These are phyloP conservation scores for Donacobius atricapilla DNA, from an alignment of 2,113 vertebrate genomes.

Conservation along the genomic window DNA sequence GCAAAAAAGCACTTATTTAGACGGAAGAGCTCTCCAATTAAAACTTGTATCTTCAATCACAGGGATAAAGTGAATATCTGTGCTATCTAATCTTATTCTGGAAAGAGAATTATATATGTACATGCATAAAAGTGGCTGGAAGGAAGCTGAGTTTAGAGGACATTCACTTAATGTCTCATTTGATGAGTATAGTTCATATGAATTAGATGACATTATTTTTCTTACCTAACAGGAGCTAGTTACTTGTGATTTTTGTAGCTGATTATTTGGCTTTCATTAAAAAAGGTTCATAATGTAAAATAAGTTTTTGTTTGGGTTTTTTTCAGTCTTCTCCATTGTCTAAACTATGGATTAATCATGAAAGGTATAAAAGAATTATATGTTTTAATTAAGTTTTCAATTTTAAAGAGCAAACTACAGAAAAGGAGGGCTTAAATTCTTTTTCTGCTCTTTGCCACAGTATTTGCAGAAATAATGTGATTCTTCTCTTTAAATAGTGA, in stretches of 20 bases:
- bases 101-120: conserved; percentile 44
- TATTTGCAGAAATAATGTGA: neutral
- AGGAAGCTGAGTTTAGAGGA: conserved; percentile 32
- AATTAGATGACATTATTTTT: conserved; percentile 26
- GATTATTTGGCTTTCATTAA: neutral
- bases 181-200: neutral
- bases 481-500: neutral
- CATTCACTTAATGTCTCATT: conserved; percentile 6
- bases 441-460: neutral
- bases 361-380: neutral
- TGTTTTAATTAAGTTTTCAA: neutral
- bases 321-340: neutral
- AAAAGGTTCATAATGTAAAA: neutral
- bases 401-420: neutral
- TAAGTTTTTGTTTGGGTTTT: neutral
- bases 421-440: neutral
- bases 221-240: neutral
- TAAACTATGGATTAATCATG: neutral
- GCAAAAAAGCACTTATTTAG: neutral
- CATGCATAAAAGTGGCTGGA: conserved; percentile 16
- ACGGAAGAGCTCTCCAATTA: conserved; percentile 17
- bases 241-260: neutral
- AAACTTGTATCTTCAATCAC: neutral
- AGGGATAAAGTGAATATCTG: neutral
- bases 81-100: conserved; percentile 13